Evolutionary conservation across 2,888 invertebrate species (phyloP), one percentile per base, ranked within the genome.

Genomic region (Scaptomyza flava): DNA sequence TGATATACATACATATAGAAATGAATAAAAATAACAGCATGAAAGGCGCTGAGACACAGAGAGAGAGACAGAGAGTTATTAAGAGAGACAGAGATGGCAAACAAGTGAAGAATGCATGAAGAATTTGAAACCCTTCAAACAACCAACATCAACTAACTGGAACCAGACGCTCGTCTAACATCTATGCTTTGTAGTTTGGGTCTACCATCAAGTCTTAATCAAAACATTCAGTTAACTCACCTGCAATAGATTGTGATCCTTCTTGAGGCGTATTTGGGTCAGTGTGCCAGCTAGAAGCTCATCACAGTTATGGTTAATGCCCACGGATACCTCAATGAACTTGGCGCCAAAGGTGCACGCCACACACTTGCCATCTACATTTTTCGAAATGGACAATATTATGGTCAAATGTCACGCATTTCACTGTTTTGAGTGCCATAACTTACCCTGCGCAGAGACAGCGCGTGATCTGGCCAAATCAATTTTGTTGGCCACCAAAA

Each of bases 281-380:
- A 99, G 94, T 62, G 98, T 96, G 1, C 98, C 98, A 27, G 98
- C 98, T 45, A 99, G 94, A 0, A 99, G 94, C 88, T 99, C 98
- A 93, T 99, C 98, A 31, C 98, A 97, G 91, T 98, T 98, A 93
- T 98, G 98, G 92, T 98, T 98, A 89, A 99, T 97, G 12, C 98
- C 98, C 12, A 98, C 98, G 0, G 98, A 98, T 17, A 98, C 96
- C 93, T 99, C 98, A 78, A 98, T 96, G 93, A 97, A 98, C 92
- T 98, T 98, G 59, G 97, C 96, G 77, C 97, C 96, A 92, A 96
- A 97, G 3, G 96, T 96, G 91, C 97, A 97, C 7, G 98, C 98
- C 77, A 98, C 93, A 89, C 97, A 96, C 91, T 97, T 97, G 56
- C 98, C 98, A 93, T 99, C 99, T 98, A 94, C 46, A 93, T 17